phyloP scores from a whole-genome alignment of 64 coral and sea anemone species.

The Catalaphyllia jardinei region DNA sequence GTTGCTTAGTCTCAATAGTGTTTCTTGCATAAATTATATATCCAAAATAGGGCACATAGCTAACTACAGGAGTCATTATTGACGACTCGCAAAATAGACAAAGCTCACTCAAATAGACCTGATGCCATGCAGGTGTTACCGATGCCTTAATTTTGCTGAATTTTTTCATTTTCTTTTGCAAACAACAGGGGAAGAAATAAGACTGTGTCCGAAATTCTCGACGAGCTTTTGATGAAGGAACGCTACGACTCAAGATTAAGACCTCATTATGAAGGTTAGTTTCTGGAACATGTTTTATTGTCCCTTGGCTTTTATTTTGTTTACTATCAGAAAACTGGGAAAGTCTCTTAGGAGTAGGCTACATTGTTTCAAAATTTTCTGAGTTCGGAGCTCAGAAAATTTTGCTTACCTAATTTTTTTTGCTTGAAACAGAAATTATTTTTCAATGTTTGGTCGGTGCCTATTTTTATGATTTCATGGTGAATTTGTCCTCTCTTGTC shows the following conservation, averaged over 20 bases:
- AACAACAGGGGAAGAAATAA: not conserved
- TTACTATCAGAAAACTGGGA: not conserved
- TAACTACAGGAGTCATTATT: too few relatives aligned
- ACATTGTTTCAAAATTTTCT: too few relatives aligned
- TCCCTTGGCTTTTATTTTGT: not conserved
- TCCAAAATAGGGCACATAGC: too few relatives aligned
- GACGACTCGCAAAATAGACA: too few relatives aligned
- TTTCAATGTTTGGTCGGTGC: too few relatives aligned
- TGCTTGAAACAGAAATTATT: too few relatives aligned
- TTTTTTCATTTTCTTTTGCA: not conserved
- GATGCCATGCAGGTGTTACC: not conserved
- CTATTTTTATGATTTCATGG: not conserved
- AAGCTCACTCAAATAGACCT: too few relatives aligned
- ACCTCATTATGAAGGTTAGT: conserved; percentile 59
- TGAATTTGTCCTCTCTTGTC: too few relatives aligned
- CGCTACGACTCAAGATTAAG: conserved; percentile 59
- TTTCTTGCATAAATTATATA: too few relatives aligned
- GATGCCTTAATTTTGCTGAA: not conserved
- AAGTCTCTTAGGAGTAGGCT: not conserved
- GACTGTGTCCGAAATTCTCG: conserved; percentile 51
- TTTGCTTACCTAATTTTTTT: too few relatives aligned
- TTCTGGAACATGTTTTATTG: not conserved
- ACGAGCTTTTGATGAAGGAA: conserved; percentile 40
- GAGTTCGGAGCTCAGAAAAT: not conserved
- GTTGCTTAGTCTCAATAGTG: too few relatives aligned